Evolutionary conservation across 2,888 invertebrate genomes (phyloP), one percentile per base, ranked within the genome.

Genomic region (Nemotelus pantherinus): DNA sequence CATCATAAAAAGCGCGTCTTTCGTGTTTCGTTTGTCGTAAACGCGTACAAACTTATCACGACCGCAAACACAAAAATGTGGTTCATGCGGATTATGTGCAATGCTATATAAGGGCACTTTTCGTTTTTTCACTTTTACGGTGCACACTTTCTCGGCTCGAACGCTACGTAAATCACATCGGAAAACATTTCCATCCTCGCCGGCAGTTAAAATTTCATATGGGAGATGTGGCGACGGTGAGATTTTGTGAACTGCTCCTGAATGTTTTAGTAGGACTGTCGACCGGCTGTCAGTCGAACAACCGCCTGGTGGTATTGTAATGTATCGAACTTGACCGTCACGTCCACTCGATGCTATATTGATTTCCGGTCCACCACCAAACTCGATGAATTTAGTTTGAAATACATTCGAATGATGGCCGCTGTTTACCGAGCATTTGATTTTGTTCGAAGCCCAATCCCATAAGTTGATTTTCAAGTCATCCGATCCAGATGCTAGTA

Each of bases 401-500:
- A 97, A 97, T 76, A 98, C 94, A 85, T 98, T 97, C 55, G 92
- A 91, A 80, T 90, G 90, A 87, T 98, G 98, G 2, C 95, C 95
- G 41, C 94, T 95, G 82, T 92, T 90, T 82, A 94, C 93, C 2
- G 89, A 89, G 81, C 93, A 89, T 53, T 91, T 85, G 2, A 90
- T 88, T 80, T 90, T 90, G 76, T 92, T 92, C 9, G 89, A 87
- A 25, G 94, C 91, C 97, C 97, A 98, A 85, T 98, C 94, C 98
- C 98, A 98, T 7, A 98, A 88, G 9, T 94, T 90, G 4, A 97
- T 92, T 79, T 91, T 90, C 71, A 93, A 91, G 88, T 98, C 98
- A 88, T 98, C 98, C 0, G 97, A 96, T 0, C 96, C 97, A 81
- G 95, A 95, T 2, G 94, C 95, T 79, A 98, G 87, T 64, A 94